Evolutionary conservation across 2,113 vertebrate species (phyloP), one percentile per base, ranked within the genome.

Genomic region (Cavia aperea): DNA sequence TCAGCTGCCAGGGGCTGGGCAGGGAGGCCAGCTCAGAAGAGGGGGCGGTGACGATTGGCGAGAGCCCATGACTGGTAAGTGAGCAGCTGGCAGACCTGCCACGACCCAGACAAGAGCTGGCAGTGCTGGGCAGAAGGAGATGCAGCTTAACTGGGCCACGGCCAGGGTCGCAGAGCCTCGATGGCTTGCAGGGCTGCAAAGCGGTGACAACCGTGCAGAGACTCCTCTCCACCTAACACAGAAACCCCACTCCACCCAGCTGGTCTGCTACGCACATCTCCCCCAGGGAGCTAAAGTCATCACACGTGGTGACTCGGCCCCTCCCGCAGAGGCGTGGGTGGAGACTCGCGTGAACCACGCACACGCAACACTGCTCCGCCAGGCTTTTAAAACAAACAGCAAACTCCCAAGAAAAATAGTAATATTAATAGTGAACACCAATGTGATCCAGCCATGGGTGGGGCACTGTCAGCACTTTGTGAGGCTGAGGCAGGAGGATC

Each of bases 181-280:
- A 1, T 6, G 4, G 21, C 1, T 18, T 43, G 62, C 23, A 16
- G 73, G 73, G 73, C 73, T 49, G 26, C 43, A 15, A 16, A 77
- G 15, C 26, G 5, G 18, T 1, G 29, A 5, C 0, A 5, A 46
- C 23, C 2, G 6, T 1, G 26, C 6, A 46, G 7, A 33, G 75
- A 29, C 2, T 78, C 75, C 73, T 77, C 46, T 26, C 26, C 31
- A 77, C 16, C 43, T 49, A 29, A 78, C 15, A 33, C 11, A 51
- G 43, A 49, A 51, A 15, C 18, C 3, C 75, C 14, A 14, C 10
- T 13, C 10, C 6, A 31, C 73, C 73, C 73, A 13, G 43, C 43
- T 26, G 14, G 26, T 16, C 43, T 29, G 60, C 5, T 23, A 23
- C 9, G 36, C 14, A 68, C 4, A 5, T 31, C 46, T 18, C 29